Evolutionary conservation across 2,888 invertebrate species (phyloP), one percentile per base, ranked within the genome.

Genomic region (Xylota sylvarum): DNA sequence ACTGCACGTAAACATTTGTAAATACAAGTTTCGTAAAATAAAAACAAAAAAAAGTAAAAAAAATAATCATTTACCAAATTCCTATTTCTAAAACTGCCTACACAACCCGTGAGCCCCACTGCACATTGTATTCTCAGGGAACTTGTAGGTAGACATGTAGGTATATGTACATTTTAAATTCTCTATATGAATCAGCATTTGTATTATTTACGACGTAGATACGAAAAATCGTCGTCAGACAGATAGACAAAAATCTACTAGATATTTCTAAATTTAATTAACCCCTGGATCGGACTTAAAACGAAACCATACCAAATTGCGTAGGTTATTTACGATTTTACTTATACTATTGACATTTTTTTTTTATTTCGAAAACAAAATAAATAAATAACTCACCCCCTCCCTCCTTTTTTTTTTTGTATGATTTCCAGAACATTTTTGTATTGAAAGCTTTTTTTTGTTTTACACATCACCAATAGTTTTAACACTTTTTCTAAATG

Each of bases 181-280:
- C 58, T 73, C 27, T 12, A 37, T 58, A 69, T 69, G 69, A 78
- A 69, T 79, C 64, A 79, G 69, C 69, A 9, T 17, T 79, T 27
- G 19, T 37, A 62, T 48, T 84, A 77, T 83, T 82, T 74, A 79
- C 84, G 84, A 74, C 84, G 84, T 27, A 84, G 55, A 80, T 64
- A 79, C 43, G 5, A 32, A 27, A 65, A 65, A 65, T 30, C 40
- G 30, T 55, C 27, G 40, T 69, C 55, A 35, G 30, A 62, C 6
- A 43, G 6, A 30, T 30, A 43, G 30, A 32, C 6, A 27, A 40
- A n/a, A 10, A 35, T 19, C 19, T 62, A 43, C 43, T 37, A n/a
- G 37, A 30, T n/a, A n/a, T 2, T 37, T 4, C 12, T 43, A n/a
- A 43, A n/a, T 14, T n/a, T 4, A n/a, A 43, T 43, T 43, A 43